Evolutionary conservation across 2,113 vertebrate genomes (phyloP).

Genomic region (Macroglossus sobrinus): DNA sequence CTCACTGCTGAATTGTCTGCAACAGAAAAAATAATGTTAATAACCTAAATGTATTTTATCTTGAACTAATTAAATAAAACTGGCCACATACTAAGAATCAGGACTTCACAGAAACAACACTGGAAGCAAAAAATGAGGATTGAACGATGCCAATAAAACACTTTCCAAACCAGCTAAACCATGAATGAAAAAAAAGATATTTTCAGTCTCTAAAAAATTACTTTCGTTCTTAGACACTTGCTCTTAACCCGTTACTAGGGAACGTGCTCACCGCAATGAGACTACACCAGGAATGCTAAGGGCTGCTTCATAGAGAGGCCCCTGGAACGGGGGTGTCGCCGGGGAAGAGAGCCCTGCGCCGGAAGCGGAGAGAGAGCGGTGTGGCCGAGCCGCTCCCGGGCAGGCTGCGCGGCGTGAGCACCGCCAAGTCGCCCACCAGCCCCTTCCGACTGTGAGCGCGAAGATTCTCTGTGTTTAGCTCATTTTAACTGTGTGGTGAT

Average conservation of each 20-base stretch:
- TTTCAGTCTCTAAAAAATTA: neutral
- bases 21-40: neutral
- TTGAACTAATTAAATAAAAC: neutral
- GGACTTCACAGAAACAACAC: neutral
- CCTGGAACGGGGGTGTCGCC: neutral
- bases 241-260: neutral
- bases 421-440: neutral
- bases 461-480: neutral
- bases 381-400: no score
- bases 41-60: neutral
- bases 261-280: neutral
- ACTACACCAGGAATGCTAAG: neutral
- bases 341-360: neutral
- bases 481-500: neutral
- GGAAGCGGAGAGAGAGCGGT: neutral
- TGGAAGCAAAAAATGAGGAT: neutral
- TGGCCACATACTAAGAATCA: neutral
- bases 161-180: neutral
- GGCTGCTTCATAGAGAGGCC: neutral
- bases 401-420: neutral
- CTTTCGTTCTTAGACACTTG: neutral
- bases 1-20: neutral
- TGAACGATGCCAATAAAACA: neutral
- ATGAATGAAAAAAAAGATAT: neutral
- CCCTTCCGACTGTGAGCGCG: neutral